Evolutionary conservation across 2,113 vertebrate genomes (phyloP), one percentile per base, ranked within the genome.

Genomic region (Nasalis larvatus): DNA sequence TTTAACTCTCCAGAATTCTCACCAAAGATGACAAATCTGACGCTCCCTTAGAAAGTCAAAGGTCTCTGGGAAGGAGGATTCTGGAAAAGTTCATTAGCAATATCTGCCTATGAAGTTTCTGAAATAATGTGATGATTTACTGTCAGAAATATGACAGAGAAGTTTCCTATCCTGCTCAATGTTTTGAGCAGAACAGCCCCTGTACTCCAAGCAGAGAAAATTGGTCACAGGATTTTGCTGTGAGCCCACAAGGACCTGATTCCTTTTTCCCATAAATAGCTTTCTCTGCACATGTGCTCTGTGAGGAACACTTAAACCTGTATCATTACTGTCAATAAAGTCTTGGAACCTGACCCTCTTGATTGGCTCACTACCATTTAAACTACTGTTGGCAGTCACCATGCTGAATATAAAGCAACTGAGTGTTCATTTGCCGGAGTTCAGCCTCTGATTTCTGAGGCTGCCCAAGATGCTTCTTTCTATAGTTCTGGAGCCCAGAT

Each of bases 31-130:
- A 68, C 66, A 56, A 49, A 82, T 81, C 6, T 35, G 49, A 42
- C 37, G 73, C 14, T 74, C 45, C 30, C 8, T 32, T 17, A 49
- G 73, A 86, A 91, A 56, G 10, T 66, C 76, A 54, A 97, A 97
- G 90, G 21, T 74, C 52, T 58, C 8, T 6, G 35, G 63, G 71
- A 89, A 71, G 56, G 10, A 56, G 3, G 86, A 96, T 76, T 92
- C 86, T 52, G 37, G 47, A 25, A 73, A 97, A 95, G 6, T 12
- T 91, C 40, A 66, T 86, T 63, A 94, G 14, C 88, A 93, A 80
- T 73, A 77, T 71, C 83, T 66, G 81, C 77, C 54, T 40, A 1
- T 30, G 45, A 85, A 93, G 8, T 7, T 30, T 74, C 42, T 12
- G 52, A 95, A 95, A 94, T 89, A 56, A 20, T 0, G 8, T 1